A percentile compares a stretch with the other conserved stretches of the same genome.
phyloP scores from a whole-genome alignment of 2,888 invertebrate genomes.

The Acanthosepion lycidas region DNA sequence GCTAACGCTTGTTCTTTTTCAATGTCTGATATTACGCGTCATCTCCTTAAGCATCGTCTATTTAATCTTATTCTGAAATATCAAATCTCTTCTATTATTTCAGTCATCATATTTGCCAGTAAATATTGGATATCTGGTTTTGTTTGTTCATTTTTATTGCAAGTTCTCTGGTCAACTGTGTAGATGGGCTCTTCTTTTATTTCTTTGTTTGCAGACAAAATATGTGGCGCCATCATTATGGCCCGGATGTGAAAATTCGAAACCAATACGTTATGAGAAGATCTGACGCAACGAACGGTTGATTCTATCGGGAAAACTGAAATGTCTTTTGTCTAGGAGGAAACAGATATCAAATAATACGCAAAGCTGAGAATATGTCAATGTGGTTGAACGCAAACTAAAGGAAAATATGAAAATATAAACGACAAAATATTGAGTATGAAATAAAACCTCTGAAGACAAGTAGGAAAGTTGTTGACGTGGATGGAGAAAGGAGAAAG shows the following conservation, averaged over 20 bases:
- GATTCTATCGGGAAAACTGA: neutral
- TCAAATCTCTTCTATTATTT: neutral
- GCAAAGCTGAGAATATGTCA: neutral
- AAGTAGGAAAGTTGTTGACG: neutral
- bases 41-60: neutral
- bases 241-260: slow-evolving; percentile 1
- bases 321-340: neutral
- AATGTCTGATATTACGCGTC: neutral
- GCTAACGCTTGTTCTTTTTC: neutral
- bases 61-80: neutral
- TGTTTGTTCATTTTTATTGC: neutral
- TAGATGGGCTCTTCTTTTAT: neutral
- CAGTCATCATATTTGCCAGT: neutral
- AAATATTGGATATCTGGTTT: neutral
- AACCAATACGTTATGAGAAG: neutral
- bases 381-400: neutral
- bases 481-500: neutral
- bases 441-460: neutral
- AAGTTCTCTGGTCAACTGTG: neutral
- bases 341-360: neutral
- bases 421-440: neutral
- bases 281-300: neutral
- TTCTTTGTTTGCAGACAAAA: neutral
- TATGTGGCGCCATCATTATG: neutral
- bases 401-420: neutral